phyloP scores from a whole-genome alignment of 1,140 invertebrate species.

The Thaumatotibia leucotreta region DNA sequence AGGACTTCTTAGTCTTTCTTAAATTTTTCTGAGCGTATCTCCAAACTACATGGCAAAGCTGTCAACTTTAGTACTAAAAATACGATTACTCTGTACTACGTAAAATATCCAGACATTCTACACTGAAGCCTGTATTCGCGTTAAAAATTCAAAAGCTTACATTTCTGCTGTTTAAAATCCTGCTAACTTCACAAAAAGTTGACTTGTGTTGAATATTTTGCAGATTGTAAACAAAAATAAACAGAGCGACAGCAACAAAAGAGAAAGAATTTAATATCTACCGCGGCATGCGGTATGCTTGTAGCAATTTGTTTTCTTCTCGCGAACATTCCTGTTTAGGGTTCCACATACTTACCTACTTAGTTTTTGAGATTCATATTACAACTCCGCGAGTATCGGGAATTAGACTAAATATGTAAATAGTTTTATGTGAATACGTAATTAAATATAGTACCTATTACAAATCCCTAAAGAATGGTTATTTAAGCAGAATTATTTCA shows the following conservation, averaged over 20 bases:
- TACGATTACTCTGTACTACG: neutral
- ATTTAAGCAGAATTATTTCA: no score
- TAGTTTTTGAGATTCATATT: slow-evolving; percentile 23
- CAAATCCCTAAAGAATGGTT: no score
- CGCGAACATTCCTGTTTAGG: slow-evolving; percentile 35
- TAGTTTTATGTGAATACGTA: no score
- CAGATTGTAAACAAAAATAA: slow-evolving; percentile 53
- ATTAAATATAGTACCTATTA: no score
- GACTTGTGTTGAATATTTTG: slow-evolving; percentile 36
- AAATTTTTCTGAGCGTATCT: no score
- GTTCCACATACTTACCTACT: slow-evolving; percentile 29
- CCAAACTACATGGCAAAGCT: no score
- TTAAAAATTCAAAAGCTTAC: slow-evolving; percentile 36
- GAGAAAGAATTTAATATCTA: slow-evolving; percentile 64
- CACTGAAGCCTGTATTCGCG: slow-evolving; percentile 17
- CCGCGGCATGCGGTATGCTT: slow-evolving; percentile 43
- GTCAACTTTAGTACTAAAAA: no score
- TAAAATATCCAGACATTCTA: slow-evolving; percentile 13
- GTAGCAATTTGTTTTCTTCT: slow-evolving; percentile 58
- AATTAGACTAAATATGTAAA: no score
- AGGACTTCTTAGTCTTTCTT: no score
- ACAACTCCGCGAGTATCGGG: no score
- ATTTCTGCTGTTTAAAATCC: slow-evolving; percentile 38
- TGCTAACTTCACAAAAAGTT: slow-evolving; percentile 37
- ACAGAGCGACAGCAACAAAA: slow-evolving; percentile 45